phyloP scores from a whole-genome alignment of 2,113 vertebrate species.

The Sapayoa aenigma region DNA sequence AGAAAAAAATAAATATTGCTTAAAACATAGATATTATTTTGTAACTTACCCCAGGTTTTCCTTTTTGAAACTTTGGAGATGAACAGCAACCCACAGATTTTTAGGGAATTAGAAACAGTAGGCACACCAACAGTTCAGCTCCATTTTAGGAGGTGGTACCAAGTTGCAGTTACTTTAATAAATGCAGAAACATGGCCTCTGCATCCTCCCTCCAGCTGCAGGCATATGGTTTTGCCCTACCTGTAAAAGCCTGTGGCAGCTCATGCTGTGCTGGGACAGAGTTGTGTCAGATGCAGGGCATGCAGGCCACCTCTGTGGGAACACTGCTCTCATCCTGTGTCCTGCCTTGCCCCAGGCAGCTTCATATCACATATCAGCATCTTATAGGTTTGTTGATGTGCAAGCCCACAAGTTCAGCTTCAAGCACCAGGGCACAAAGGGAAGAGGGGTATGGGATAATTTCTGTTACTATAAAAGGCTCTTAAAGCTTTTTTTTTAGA shows the following conservation, averaged over 20 bases:
- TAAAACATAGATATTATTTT: not conserved
- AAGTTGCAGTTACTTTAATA: not conserved
- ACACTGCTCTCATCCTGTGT: not conserved
- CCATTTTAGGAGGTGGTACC: not conserved
- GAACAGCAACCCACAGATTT: not conserved
- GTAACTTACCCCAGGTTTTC: not conserved
- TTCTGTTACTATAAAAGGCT: not conserved
- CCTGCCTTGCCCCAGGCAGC: not conserved
- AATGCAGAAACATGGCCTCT: not conserved
- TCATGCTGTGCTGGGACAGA: rapidly evolving
- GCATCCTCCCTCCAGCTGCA: not conserved
- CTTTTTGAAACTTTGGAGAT: not conserved
- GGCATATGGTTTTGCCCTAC: not conserved
- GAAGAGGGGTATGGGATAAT: not conserved
- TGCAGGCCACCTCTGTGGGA: not conserved
- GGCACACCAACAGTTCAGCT: not conserved
- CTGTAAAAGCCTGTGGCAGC: not conserved
- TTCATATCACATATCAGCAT: not conserved
- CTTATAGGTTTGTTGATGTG: not conserved
- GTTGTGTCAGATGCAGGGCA: not conserved
- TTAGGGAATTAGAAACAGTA: not conserved
- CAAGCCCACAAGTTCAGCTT: not conserved
- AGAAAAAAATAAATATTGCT: not conserved
- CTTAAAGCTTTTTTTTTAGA: not conserved
- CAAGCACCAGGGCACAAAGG: not conserved